phyloP scores from a whole-genome alignment of 2,797 vertebrate species.

The Antennarius maculatus region DNA sequence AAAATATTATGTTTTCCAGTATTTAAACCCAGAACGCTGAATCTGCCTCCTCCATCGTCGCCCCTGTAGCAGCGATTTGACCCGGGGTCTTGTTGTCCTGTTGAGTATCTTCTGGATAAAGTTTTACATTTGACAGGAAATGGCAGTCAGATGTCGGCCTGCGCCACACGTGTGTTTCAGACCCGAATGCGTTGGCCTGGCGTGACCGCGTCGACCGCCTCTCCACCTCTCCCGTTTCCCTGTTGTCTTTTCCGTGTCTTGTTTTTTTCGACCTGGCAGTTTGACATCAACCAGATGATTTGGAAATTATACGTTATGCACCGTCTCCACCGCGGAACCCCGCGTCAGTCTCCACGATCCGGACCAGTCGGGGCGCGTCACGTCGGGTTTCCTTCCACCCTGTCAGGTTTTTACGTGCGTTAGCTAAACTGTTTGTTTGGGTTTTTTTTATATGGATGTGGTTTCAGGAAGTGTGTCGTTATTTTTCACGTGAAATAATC shows the following conservation, averaged over 20 bases:
- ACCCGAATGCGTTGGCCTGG: conserved; percentile 58
- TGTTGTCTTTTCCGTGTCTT: conserved; percentile 40
- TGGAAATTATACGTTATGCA: conserved; percentile 58
- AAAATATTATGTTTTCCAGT: conserved; percentile 36
- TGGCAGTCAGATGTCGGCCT: conserved; percentile 79
- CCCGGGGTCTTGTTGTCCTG: conserved; percentile 56
- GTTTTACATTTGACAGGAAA: conserved; percentile 78
- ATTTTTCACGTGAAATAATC: conserved; percentile 24
- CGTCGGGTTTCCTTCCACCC: conserved; percentile 63
- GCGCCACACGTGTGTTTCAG: conserved; percentile 63
- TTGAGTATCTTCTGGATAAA: conserved; percentile 76
- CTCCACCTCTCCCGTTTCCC: conserved; percentile 42
- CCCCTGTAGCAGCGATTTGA: conserved; percentile 49
- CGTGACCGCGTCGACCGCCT: conserved; percentile 57
- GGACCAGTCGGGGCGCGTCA: conserved; percentile 57
- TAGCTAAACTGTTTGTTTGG: conserved; percentile 39
- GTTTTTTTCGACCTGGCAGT: conserved; percentile 42
- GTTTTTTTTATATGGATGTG: conserved; percentile 2
- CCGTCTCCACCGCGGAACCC: conserved; percentile 57
- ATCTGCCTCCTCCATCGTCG: conserved; percentile 44
- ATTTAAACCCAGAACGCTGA: conserved; percentile 63
- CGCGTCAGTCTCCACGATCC: conserved; percentile 55
- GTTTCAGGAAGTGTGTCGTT: conserved; percentile 21
- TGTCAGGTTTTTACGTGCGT: conserved; percentile 39
- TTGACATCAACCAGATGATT: conserved; percentile 69